These are phyloP conservation scores for Nasonia vitripennis DNA, from an alignment of 1,140 invertebrate genomes.

Conservation along the genomic window DNA sequence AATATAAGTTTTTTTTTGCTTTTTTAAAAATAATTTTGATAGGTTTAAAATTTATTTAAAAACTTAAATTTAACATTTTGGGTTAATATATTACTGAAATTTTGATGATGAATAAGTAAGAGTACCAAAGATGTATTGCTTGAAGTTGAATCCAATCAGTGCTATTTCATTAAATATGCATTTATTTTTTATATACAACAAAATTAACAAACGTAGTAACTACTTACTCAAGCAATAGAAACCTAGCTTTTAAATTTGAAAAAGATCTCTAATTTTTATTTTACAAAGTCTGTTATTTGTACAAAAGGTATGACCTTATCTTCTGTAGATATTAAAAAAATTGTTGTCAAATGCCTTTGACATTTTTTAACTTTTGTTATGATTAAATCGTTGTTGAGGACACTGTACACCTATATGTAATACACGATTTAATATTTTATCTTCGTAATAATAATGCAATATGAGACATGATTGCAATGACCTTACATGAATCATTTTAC, in stretches of 20 bases:
- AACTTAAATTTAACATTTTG: constrained; percentile 19
- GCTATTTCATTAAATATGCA: background rate
- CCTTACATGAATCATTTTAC: background rate
- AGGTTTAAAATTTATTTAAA: background rate
- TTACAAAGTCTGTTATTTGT: constrained; percentile 65
- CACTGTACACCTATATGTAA: constrained; percentile 48
- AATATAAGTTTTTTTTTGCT: constrained; percentile 4
- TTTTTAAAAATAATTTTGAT: constrained; percentile 3
- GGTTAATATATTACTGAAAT: background rate
- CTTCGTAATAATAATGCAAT: constrained; percentile 18
- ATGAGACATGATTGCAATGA: background rate
- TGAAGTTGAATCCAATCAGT: constrained; percentile 34
- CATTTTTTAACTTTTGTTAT: constrained; percentile 17
- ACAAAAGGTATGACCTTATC: constrained; percentile 59
- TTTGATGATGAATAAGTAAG: background rate
- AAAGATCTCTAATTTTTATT: constrained; percentile 63
- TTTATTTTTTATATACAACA: constrained; percentile 19
- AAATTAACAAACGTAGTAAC: background rate
- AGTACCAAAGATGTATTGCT: background rate
- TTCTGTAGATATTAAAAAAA: constrained; percentile 46
- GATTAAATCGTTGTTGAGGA: constrained; percentile 29
- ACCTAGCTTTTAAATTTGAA: constrained; percentile 27
- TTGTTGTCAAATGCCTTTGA: constrained; percentile 16
- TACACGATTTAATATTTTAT: constrained; percentile 32
- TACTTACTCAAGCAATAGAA: constrained; percentile 1